These are phyloP conservation scores for Drosophila kuntzei DNA, from an alignment of 2,888 invertebrate species.

Conservation along the genomic window DNA sequence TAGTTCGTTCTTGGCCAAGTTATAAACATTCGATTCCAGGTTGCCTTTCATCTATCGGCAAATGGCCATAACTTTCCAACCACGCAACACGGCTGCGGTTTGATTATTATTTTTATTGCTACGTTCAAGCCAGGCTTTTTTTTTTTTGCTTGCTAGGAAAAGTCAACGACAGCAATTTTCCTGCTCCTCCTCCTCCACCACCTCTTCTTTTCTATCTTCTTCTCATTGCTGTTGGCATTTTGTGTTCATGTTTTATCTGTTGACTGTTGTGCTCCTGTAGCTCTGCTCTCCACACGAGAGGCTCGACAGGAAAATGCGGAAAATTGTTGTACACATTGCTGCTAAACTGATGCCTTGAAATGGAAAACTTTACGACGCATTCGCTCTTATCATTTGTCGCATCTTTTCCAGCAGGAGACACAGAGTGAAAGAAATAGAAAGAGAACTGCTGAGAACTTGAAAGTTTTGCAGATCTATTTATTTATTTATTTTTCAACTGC, in stretches of 20 bases:
- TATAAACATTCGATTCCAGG: conserved; percentile 45
- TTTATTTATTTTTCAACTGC: conserved; percentile 36
- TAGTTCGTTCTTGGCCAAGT: conserved; percentile 24
- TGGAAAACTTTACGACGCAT: conserved; percentile 74
- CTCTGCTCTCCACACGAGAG: conserved; percentile 26
- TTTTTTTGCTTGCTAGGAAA: not conserved
- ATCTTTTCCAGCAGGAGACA: conserved; percentile 44
- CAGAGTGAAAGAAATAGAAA: conserved; percentile 2
- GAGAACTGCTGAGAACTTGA: conserved; percentile 39
- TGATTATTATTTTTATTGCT: conserved; percentile 75
- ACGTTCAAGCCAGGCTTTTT: conserved; percentile 14
- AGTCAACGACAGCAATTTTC: conserved; percentile 35
- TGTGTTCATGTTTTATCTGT: conserved; percentile 63
- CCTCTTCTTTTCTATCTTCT: not conserved
- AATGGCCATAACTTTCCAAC: conserved; percentile 76
- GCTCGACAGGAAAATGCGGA: conserved; percentile 65
- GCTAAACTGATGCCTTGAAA: conserved; percentile 69
- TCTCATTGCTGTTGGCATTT: conserved; percentile 51
- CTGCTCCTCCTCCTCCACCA: conserved; percentile 10
- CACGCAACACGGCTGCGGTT: conserved; percentile 62
- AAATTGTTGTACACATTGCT: conserved; percentile 53
- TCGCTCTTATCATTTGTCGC: conserved; percentile 71
- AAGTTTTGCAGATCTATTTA: conserved; percentile 51
- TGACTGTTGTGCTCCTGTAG: conserved; percentile 53
- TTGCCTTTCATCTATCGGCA: conserved; percentile 68